These are phyloP conservation scores for Laticauda laticaudata DNA, from an alignment of 2,113 vertebrate genomes.

Conservation along the genomic window DNA sequence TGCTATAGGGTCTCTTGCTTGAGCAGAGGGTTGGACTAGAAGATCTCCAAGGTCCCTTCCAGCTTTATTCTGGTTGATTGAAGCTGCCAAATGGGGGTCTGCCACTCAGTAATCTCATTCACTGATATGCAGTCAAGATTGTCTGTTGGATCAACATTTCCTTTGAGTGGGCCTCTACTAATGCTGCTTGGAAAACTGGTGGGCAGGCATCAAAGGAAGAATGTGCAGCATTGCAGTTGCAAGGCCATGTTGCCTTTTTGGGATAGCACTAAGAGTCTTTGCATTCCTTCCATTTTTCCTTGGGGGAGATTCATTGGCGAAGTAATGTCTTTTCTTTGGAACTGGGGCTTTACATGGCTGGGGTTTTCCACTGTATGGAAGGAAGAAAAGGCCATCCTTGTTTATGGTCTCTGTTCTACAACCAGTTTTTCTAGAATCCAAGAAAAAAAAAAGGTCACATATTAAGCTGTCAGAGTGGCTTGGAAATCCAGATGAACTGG, in stretches of 20 bases:
- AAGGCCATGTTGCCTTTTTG: background rate
- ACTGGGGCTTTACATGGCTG: background rate
- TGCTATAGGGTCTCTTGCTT: too few relatives aligned
- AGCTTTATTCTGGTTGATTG: too few relatives aligned
- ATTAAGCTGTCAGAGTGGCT: background rate
- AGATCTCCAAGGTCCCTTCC: too few relatives aligned
- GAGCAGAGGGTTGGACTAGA: too few relatives aligned
- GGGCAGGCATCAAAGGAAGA: background rate
- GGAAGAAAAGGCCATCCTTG: background rate
- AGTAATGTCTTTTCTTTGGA: background rate
- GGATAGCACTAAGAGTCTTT: background rate
- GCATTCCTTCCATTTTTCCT: background rate
- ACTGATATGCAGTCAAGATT: background rate
- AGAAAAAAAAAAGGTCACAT: background rate
- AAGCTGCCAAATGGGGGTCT: background rate
- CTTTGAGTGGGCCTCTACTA: background rate
- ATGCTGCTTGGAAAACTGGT: background rate
- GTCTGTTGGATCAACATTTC: background rate
- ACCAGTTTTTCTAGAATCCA: conserved; percentile 15
- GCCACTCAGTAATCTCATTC: background rate
- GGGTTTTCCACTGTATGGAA: background rate
- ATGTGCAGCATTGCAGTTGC: background rate
- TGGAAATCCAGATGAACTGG: conserved; percentile 4
- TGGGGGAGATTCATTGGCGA: background rate
- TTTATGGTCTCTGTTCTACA: background rate